Evolutionary conservation across 2,113 vertebrate genomes (phyloP).

Genomic region (Lontra canadensis): DNA sequence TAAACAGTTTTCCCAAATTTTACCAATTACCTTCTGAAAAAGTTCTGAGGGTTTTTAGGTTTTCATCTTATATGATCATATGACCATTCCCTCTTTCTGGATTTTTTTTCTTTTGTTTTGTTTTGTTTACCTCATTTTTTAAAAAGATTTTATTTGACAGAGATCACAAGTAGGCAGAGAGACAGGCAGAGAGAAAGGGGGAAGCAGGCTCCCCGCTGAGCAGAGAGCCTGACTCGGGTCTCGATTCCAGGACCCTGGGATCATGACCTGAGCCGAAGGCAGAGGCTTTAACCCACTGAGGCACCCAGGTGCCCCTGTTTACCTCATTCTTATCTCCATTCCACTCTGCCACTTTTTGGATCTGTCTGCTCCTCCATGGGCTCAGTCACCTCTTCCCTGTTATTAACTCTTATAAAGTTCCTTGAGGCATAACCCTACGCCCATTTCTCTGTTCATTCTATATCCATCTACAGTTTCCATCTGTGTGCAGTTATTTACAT

Average conservation of each 20-base stretch:
- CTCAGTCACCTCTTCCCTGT: neutral
- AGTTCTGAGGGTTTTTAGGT: neutral
- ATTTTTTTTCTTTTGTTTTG: neutral
- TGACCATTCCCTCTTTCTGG: neutral
- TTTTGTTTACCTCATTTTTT: neutral
- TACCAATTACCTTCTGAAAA: neutral
- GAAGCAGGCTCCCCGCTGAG: too few species aligned
- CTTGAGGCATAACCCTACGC: neutral
- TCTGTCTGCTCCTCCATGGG: neutral
- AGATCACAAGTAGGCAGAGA: too few species aligned
- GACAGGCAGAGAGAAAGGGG: too few species aligned
- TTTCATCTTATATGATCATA: neutral
- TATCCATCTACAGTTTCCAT: neutral
- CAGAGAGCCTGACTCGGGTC: too few species aligned
- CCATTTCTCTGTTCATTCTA: neutral
- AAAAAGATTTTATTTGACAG: too few species aligned
- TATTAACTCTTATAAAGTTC: neutral
- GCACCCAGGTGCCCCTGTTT: too few species aligned
- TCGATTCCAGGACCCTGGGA: too few species aligned
- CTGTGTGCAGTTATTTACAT: neutral
- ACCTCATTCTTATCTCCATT: neutral
- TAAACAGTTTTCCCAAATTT: neutral
- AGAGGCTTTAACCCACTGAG: too few species aligned
- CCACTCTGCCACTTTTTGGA: neutral
- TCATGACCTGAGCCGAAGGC: too few species aligned